Evolutionary conservation across 2,113 vertebrate species (phyloP), one percentile per base, ranked within the genome.

Genomic region (Vulpes ferrilata): DNA sequence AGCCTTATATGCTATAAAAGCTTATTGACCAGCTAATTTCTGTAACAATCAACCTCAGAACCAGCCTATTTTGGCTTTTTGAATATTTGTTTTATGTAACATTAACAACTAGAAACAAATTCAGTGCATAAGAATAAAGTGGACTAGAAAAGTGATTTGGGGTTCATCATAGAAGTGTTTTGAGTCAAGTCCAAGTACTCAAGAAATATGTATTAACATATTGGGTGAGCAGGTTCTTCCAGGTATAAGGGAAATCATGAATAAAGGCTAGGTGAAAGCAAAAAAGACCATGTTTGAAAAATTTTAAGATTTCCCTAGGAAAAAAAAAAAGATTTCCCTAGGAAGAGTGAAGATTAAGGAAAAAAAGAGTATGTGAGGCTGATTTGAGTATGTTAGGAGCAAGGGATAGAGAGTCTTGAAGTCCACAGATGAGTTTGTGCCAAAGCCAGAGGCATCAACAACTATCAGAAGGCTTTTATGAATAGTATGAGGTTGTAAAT

Each of bases 41-140:
- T 95, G 7, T 93, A 79, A 95, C 93, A 92, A 89, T 89, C 88
- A 97, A 10, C 86, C 64, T 93, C 67, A 93, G 32, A 96, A 95
- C 94, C 82, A 62, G 86, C 55, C 57, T 84, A 5, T 91, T 97
- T 97, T 94, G 81, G 17, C 78, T 95, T 97, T 96, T 93, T 94
- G 51, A 89, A 87, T 96, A 69, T 95, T 92, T 93, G 22, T 62
- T 95, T 51, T 65, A 88, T 90, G 57, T 73, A 67, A 51, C 48
- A 84, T 93, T 90, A 95, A 59, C 25, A 73, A 95, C 82, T 88
- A 92, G 80, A 96, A 97, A 82, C 84, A 93, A 85, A 25, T 91
- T 88, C 38, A 94, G 65, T 59, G 76, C 27, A 59, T 83, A 57
- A 96, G 82, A 95, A 95, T 86, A 95, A 88, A 79, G 11, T 89